Percentiles rank a stretch among this genome's conserved stretches.
These are phyloP conservation scores for Vireo altiloquus DNA, from an alignment of 2,113 vertebrate genomes.

Conservation along the genomic window DNA sequence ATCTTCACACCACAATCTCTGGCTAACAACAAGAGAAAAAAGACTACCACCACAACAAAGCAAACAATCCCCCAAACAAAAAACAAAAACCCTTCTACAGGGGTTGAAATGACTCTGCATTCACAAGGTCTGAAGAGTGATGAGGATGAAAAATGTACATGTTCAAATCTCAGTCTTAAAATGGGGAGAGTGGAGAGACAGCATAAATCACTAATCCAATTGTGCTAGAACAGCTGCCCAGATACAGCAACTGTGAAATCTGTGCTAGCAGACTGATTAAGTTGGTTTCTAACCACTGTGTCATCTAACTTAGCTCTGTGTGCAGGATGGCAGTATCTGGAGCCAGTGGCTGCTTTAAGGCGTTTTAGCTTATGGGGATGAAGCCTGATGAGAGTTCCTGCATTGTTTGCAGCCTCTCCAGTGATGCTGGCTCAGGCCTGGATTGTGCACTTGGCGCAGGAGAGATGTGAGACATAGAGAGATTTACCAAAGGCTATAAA, in stretches of 20 bases:
- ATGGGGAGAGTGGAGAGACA: background rate
- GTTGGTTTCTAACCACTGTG: background rate
- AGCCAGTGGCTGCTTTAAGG: background rate
- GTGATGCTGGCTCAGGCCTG: background rate
- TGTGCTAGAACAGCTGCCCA: background rate
- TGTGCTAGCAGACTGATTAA: background rate
- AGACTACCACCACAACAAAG: background rate
- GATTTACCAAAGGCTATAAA: background rate
- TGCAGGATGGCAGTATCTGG: background rate
- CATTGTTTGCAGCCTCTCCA: background rate
- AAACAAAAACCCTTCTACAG: background rate
- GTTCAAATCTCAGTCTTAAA: background rate
- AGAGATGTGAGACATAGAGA: background rate
- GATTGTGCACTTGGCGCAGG: background rate
- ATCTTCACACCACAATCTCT: background rate
- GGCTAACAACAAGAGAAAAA: background rate
- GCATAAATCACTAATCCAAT: background rate
- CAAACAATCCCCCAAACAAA: background rate
- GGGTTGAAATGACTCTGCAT: background rate
- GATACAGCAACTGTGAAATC: background rate
- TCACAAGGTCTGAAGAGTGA: background rate
- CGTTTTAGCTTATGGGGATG: background rate
- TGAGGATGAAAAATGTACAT: background rate
- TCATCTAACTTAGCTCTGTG: background rate
- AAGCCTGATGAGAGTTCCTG: background rate